phyloP scores from a whole-genome alignment of 2,888 invertebrate species.

The Netelia inedita region DNA sequence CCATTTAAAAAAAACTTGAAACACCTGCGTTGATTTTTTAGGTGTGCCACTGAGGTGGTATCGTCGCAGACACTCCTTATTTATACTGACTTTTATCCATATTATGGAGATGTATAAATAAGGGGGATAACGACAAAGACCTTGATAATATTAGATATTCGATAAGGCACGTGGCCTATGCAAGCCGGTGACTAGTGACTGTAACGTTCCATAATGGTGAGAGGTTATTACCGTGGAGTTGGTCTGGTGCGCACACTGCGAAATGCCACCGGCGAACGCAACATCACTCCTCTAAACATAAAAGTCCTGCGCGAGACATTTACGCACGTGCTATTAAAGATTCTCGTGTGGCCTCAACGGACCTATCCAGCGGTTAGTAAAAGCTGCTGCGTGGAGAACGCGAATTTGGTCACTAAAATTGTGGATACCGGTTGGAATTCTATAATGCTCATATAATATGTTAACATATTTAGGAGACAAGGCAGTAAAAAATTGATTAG shows the following conservation, averaged over 20 bases:
- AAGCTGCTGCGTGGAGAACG: neutral
- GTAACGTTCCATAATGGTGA: slow-evolving; percentile 17
- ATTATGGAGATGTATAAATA: neutral
- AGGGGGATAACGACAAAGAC: slow-evolving; percentile 43
- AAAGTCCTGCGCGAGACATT: slow-evolving; percentile 61
- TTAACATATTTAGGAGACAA: too few relatives aligned
- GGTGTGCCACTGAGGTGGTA: too few relatives aligned
- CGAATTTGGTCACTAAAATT: neutral
- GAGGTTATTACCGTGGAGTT: slow-evolving; percentile 31
- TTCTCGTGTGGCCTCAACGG: slow-evolving; percentile 33
- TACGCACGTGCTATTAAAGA: slow-evolving; percentile 45
- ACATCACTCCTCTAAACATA: slow-evolving; percentile 65
- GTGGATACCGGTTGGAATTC: neutral
- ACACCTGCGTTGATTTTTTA: too few relatives aligned
- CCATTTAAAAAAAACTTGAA: too few relatives aligned
- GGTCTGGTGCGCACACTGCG: slow-evolving; percentile 38
- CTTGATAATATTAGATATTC: slow-evolving; percentile 52
- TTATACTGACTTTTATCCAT: neutral
- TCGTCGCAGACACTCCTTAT: too few relatives aligned
- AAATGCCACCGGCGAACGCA: slow-evolving; percentile 59
- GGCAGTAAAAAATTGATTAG: too few relatives aligned
- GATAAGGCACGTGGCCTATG: slow-evolving; percentile 45
- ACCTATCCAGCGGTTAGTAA: slow-evolving; percentile 4
- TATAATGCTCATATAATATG: neutral
- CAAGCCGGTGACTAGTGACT: slow-evolving; percentile 12